Conservation (phyloP, 2,888 invertebrate species). For the Drosophila multiciliata region DNA sequence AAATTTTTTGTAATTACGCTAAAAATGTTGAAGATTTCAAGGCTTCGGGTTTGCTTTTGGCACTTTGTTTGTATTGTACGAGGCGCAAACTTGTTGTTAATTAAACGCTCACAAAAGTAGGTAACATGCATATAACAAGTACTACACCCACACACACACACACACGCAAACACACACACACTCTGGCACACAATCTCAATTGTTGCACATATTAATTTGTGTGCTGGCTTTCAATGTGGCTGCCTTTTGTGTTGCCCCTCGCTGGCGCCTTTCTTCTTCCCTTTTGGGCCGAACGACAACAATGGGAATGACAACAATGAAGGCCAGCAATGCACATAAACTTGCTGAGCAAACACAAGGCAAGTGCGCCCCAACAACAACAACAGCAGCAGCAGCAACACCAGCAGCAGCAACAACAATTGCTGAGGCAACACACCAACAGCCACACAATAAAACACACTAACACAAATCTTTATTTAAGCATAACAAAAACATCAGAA, state of each 20-base stretch:
- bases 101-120: slow-evolving; percentile 78
- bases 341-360: slow-evolving; percentile 65
- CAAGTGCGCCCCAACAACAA: slow-evolving; percentile 53
- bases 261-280: slow-evolving; percentile 54
- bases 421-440: slow-evolving; percentile 1
- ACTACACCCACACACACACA: slow-evolving; percentile 33
- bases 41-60: slow-evolving; percentile 50
- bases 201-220: slow-evolving; percentile 78
- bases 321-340: slow-evolving; percentile 75
- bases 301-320: slow-evolving; percentile 76
- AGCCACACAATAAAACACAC: slow-evolving; percentile 57
- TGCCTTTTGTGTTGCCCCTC: slow-evolving; percentile 53
- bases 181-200: slow-evolving; percentile 38
- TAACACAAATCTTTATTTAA: slow-evolving; percentile 80
- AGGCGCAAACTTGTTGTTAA: slow-evolving; percentile 71
- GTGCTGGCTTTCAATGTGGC: slow-evolving; percentile 41
- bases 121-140: slow-evolving; percentile 73
- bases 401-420: slow-evolving; percentile 18
- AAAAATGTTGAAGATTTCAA: slow-evolving; percentile 53
- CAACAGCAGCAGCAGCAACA: slow-evolving; percentile 15
- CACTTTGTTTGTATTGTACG: slow-evolving; percentile 49
- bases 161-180: slow-evolving; percentile 7
- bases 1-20: background rate
- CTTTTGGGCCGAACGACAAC: slow-evolving; percentile 55
- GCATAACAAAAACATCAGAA: slow-evolving; percentile 68